Evolutionary conservation across 2,797 vertebrate species (phyloP), one percentile per base, ranked within the genome.

Genomic region (Choloepus didactylus): DNA sequence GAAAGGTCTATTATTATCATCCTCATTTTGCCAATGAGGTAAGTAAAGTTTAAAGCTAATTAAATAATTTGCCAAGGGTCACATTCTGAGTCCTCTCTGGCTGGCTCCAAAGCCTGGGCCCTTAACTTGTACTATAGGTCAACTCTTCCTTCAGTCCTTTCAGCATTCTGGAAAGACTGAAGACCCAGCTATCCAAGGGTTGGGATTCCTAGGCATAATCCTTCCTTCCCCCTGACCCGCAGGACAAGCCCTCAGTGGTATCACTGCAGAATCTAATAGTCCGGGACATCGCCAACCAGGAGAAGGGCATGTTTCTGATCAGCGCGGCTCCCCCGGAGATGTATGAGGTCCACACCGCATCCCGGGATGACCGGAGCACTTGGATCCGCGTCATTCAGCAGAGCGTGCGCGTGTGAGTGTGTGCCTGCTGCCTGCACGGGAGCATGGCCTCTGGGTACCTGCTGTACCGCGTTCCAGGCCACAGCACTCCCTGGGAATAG

Each of bases 241-340:
- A 99, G 99, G 99, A 99, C 96, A 99, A 99, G 95, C 99, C 99
- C 0, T 98, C 99, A 0, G 98, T 99, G 51, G 98, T 99, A 8
- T 99, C 99, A 0, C 98, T 99, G 87, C 99, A 98, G 67, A 99
- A 99, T 93, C 98, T 99, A 76, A 99, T 99, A 0, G 99, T 99
- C 5, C 97, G 99, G 70, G 99, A 99, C 96, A 99, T 99, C 41
- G 99, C 99, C 98, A 99, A 99, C 98, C 99, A 99, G 98, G 99
- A 99, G 97, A 99, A 99, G 97, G 99, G 99, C 9, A 98, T 99
- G 98, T 99, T 99, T 97, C 98, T 99, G 84, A 99, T 99, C 97
- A 99, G 98, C 0, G 98, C 98, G 0, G 98, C 99, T 0, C 99
- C 99, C 0, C 99, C 99, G 0, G 99, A 99, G 97, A 99, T 99